These are phyloP conservation scores for Crax fasciolata DNA, from an alignment of 2,797 vertebrate species.

Conservation along the genomic window DNA sequence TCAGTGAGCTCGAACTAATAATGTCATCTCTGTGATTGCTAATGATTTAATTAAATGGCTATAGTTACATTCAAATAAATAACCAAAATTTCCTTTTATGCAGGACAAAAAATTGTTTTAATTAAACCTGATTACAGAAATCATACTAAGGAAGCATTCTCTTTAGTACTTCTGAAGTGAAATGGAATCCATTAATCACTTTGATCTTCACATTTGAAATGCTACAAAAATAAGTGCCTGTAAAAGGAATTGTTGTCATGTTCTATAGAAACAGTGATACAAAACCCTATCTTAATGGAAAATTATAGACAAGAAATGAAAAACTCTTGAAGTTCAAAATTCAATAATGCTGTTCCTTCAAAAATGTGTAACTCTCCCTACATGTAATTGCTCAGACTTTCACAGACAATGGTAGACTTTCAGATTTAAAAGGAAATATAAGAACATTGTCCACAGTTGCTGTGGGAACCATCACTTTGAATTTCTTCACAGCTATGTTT, in stretches of 20 bases:
- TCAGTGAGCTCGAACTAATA: conserved; percentile 71
- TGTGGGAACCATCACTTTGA: conserved; percentile 8
- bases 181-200: conserved; percentile 72
- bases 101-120: conserved; percentile 67
- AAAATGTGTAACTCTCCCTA: neutral
- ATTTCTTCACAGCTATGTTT: conserved; percentile 41
- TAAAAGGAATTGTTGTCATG: conserved; percentile 46
- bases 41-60: conserved; percentile 74
- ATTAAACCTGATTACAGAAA: conserved; percentile 74
- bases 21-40: conserved; percentile 68
- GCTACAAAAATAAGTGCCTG: conserved; percentile 48
- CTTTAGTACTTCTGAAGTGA: conserved; percentile 40
- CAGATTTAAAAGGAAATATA: neutral
- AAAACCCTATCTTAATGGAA: neutral
- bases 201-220: conserved; percentile 52
- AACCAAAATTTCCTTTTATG: conserved; percentile 64
- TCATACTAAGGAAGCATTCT: conserved; percentile 38
- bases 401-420: neutral
- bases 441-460: neutral
- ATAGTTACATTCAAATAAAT: conserved; percentile 72
- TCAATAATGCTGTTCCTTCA: neutral
- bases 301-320: conserved; percentile 46
- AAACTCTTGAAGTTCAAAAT: conserved; percentile 34
- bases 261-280: conserved; percentile 17
- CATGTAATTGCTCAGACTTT: neutral